phyloP scores from a whole-genome alignment of 1,140 invertebrate species.

The Tenebrio molitor region DNA sequence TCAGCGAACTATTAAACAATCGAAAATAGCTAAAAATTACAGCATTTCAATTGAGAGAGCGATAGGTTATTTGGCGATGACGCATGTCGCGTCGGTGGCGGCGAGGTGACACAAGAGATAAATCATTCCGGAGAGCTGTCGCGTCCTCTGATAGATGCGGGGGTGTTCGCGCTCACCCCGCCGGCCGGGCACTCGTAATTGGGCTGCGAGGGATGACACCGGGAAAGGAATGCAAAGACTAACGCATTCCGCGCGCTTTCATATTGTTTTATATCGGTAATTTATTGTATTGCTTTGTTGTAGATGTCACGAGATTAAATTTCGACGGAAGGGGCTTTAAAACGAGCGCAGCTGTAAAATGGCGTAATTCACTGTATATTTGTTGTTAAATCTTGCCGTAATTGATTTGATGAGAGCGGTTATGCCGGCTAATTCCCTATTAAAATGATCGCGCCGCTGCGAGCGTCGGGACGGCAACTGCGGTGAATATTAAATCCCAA shows the following conservation, averaged over 20 bases:
- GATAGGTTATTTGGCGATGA: conserved; percentile 58
- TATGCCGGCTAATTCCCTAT: conserved; percentile 56
- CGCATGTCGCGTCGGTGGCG: conserved; percentile 55
- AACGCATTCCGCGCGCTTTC: conserved; percentile 61
- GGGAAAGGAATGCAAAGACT: conserved; percentile 63
- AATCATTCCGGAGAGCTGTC: conserved; percentile 54
- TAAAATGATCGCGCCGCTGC: conserved; percentile 51
- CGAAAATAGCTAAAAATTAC: conserved; percentile 45
- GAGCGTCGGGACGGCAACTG: conserved; percentile 49
- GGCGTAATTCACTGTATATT: conserved; percentile 57
- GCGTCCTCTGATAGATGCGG: conserved; percentile 53
- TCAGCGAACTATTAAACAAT: conserved; percentile 20
- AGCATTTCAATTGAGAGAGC: conserved; percentile 57
- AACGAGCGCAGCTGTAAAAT: conserved; percentile 52
- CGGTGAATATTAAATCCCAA: conserved; percentile 58
- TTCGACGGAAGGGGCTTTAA: conserved; percentile 51
- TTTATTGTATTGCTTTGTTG: conserved; percentile 65
- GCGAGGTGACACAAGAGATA: conserved; percentile 54
- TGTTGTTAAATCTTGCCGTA: conserved; percentile 56
- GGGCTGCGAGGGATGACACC: conserved; percentile 48
- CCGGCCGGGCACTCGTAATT: conserved; percentile 51
- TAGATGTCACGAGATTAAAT: conserved; percentile 63
- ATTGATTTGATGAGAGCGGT: conserved; percentile 57
- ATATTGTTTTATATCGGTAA: conserved; percentile 65
- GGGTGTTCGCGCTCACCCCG: neutral